Evolutionary conservation across 2,113 vertebrate genomes (phyloP).

Genomic region (Notarius lentiginosus): DNA sequence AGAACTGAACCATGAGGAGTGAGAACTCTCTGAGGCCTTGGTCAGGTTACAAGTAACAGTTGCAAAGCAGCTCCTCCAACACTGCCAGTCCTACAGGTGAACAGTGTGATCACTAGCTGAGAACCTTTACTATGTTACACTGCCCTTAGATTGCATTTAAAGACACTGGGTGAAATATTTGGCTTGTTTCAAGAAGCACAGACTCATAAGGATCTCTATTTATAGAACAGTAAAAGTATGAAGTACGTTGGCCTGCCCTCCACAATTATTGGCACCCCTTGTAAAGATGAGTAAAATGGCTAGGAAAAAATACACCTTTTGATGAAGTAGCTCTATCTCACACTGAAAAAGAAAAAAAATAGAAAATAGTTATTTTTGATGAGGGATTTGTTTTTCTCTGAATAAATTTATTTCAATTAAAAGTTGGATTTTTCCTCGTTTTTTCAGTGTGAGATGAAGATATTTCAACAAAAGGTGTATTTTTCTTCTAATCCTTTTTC

Average conservation of each 20-base stretch:
- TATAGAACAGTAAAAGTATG: not conserved
- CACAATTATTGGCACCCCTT: too few relatives aligned
- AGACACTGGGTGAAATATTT: not conserved
- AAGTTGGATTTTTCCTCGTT: too few relatives aligned
- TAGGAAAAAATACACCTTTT: too few relatives aligned
- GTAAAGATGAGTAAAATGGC: too few relatives aligned
- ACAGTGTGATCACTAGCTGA: not conserved
- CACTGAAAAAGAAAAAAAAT: too few relatives aligned
- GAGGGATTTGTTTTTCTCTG: too few relatives aligned
- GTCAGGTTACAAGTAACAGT: not conserved
- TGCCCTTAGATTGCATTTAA: not conserved
- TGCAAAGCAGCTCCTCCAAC: not conserved
- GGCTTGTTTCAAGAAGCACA: not conserved
- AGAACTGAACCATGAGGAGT: not conserved
- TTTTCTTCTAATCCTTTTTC: too few relatives aligned
- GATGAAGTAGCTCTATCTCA: too few relatives aligned
- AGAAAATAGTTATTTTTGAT: too few relatives aligned
- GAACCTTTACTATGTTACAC: not conserved
- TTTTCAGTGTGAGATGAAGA: too few relatives aligned
- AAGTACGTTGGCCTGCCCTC: not conserved
- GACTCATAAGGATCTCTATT: not conserved
- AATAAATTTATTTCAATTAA: too few relatives aligned
- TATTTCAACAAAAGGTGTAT: too few relatives aligned
- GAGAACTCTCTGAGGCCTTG: not conserved
- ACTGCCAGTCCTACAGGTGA: not conserved